Conservation (phyloP, 2,113 vertebrate genomes). For the Muntiacus muntjak region DNA sequence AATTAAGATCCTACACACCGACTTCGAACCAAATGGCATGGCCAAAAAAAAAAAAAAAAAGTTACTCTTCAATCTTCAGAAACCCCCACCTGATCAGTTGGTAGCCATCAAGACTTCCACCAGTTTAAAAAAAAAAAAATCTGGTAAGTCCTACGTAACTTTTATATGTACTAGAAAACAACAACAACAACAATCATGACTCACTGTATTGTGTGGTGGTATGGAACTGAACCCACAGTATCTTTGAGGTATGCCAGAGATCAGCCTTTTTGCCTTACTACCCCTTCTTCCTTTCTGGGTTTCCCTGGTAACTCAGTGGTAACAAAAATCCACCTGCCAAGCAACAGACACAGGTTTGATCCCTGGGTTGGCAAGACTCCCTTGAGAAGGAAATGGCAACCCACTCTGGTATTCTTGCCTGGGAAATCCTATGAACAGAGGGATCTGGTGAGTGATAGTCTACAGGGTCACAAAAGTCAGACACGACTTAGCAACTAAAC, state of each 20-base stretch:
- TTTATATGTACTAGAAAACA: not conserved
- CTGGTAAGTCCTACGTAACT: not conserved
- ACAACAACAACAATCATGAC: not conserved
- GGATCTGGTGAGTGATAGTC: not conserved
- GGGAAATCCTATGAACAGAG: not conserved
- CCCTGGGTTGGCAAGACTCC: not conserved
- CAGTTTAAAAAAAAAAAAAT: not conserved
- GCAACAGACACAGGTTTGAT: not conserved
- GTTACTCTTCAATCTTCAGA: not conserved
- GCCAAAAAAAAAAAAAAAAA: not conserved
- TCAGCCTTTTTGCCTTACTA: not conserved
- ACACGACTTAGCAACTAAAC: not conserved
- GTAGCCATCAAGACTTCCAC: not conserved
- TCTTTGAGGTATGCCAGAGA: not conserved
- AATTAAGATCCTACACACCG: not conserved
- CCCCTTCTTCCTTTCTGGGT: not conserved
- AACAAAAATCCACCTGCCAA: not conserved
- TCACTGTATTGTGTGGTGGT: not conserved
- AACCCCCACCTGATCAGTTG: not conserved
- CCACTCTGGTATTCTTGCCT: not conserved
- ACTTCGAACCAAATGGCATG: not conserved
- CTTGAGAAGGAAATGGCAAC: not conserved
- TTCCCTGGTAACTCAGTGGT: not conserved
- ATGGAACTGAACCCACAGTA: not conserved
- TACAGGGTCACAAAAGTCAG: not conserved